Conservation (phyloP, 2,113 vertebrate species). For the Kobus ellipsiprymnus region DNA sequence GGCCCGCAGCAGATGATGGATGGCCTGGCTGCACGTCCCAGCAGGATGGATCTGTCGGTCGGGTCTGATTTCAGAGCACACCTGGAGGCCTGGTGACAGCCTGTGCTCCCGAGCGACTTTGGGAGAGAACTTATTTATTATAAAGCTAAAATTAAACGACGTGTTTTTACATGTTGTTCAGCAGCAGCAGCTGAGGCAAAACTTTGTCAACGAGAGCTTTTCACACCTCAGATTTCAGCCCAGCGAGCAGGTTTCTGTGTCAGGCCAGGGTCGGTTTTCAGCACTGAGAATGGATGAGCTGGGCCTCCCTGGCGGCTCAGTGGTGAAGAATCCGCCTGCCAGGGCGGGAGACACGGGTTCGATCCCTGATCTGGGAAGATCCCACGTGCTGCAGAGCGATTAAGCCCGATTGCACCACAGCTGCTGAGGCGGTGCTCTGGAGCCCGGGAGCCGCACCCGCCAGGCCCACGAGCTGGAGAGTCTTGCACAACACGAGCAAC, state of each 20-base stretch:
- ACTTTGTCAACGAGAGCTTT: constrained; percentile 32
- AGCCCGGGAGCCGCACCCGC: accelerated
- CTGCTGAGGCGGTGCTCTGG: not conserved
- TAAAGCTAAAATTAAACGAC: constrained; percentile 58
- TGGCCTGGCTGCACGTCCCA: not conserved
- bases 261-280: not conserved
- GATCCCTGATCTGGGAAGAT: not conserved
- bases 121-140: constrained; percentile 12
- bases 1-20: not conserved
- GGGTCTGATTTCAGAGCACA: constrained; percentile 40
- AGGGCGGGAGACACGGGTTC: not conserved
- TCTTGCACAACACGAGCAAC: not conserved
- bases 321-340: not conserved
- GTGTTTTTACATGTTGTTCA: constrained; percentile 39
- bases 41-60: not conserved
- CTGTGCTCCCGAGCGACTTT: not conserved
- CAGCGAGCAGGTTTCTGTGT: not conserved
- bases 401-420: not conserved
- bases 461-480: accelerated
- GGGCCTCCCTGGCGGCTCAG: not conserved
- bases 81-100: constrained; percentile 32
- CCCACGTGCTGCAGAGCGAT: not conserved
- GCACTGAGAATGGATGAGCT: not conserved
- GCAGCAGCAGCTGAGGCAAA: constrained; percentile 25
- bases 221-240: not conserved